Base-by-base conservation (phyloP, 2,113 vertebrate genomes). In the Megaceryle torquata region DNA sequence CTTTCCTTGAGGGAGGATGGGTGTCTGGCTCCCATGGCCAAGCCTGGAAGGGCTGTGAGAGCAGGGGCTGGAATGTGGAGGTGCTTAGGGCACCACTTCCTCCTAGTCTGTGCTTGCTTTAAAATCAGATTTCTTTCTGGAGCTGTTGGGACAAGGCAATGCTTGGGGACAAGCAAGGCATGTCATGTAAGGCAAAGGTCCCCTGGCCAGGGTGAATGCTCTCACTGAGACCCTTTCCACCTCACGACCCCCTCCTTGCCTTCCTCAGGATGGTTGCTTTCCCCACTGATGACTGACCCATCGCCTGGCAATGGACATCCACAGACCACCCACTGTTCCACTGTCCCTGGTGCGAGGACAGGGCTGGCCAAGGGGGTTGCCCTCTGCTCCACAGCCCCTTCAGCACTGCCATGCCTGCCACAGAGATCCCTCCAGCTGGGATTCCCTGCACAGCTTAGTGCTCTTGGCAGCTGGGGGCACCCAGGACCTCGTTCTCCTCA, bases 11-110 rank as follows among this genome's bases (percentile, higher is more conserved):
- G n/a, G 35, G 16, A 50, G 7, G 2, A 3, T 3, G 4, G 14
- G 19, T 0, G 0, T 35, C n/a, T 28, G 33, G 16, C 39, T 54
- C n/a, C 21, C 1, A 1, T 15, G 26, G 10, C 6, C 11, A 8
- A 86, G 16, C 24, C 22, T 46, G 14, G 56, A 14, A 59, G 33
- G 46, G 17, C 33, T 74, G 20, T 11, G 39, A 31, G 19, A 82
- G 60, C 13, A 1, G 1, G 5, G 24, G 29, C 10, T 71, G 48
- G 11, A 57, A 26, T 1, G 0, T 2, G 4, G 22, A 67, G 41
- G 7, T 1, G 0, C 16, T 41, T 10, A 28, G 33, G 35, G 13
- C 22, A 43, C 0, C 1, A 8, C 6, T 57, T 10, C 46, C 5
- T 48, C 39, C 41, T 65, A 9, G 5, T 20, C 56, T 46, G n/a